Evolutionary conservation across 2,888 invertebrate species (phyloP), one percentile per base, ranked within the genome.

Genomic region (Pomacea canaliculata): DNA sequence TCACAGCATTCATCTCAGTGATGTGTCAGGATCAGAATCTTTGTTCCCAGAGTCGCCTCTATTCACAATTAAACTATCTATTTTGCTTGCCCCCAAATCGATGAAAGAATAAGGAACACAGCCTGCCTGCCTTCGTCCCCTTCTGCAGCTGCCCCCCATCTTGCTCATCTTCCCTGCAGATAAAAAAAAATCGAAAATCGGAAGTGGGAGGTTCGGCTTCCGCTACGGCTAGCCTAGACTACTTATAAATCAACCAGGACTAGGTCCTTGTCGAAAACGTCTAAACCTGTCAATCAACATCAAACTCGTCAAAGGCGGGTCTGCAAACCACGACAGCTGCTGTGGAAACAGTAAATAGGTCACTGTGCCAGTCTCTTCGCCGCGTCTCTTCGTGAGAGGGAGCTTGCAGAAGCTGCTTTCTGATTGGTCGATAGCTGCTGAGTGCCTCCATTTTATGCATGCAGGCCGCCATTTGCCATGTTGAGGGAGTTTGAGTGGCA

Each of bases 401-500:
- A 67, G 69, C 27, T 59, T 62, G 37, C 62, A 48, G 71, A 56
- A 27, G 27, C 70, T 74, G 56, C 70, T 19, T n/a, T 79, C 68
- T 80, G 75, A 81, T 81, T 81, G 81, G 81, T 69, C 72, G 63
- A 68, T 18, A 13, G 70, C 63, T 62, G 10, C 69, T 37, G n/a
- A 71, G 56, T 63, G 76, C 62, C 71, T 71, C 73, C 73, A 73
- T 78, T 71, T 81, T 81, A 81, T 81, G 81, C 76, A 80, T 80
- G 75, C 78, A 78, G 73, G 81, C 76, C 82, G 82, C 82, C 82
- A 82, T 82, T 79, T 76, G 74, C 74, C 56, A 72, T 74, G 74
- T 72, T 71, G 76, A 77, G 69, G 70, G 75, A 75, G 65, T 71
- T 78, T 82, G 82, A 79, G 76, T 80, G 79, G 80, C 77, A 79